These are phyloP conservation scores for Pitangus sulphuratus DNA, from an alignment of 2,797 vertebrate genomes.

Conservation along the genomic window DNA sequence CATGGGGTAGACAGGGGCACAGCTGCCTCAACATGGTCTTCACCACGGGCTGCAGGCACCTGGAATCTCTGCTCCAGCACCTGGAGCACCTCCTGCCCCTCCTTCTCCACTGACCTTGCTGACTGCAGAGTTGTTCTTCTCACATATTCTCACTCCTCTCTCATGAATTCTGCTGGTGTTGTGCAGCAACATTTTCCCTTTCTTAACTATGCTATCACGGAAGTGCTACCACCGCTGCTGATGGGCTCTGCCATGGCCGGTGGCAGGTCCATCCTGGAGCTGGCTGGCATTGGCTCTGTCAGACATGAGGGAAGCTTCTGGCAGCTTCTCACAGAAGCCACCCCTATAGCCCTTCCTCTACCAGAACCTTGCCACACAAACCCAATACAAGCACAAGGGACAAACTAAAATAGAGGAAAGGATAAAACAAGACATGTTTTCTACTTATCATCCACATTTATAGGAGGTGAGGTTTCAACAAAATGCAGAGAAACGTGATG, in stretches of 20 bases:
- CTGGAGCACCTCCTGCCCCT: not conserved
- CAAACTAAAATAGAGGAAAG: conserved; percentile 13
- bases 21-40: not conserved
- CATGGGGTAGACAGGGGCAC: not conserved
- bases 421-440: not conserved
- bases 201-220: not conserved
- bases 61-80: not conserved
- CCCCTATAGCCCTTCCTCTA: not conserved
- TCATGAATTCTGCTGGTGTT: not conserved
- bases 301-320: not conserved
- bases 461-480: not conserved
- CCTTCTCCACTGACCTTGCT: not conserved
- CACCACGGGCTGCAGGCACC: not conserved
- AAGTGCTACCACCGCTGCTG: too few relatives aligned
- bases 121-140: not conserved
- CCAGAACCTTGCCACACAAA: not conserved
- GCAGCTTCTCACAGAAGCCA: not conserved
- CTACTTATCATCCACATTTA: not conserved
- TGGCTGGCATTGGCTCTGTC: not conserved
- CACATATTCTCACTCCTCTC: too few relatives aligned
- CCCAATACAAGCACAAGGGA: not conserved
- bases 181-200: not conserved
- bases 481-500: not conserved
- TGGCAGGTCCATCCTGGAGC: accelerated
- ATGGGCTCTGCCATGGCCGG: not conserved